Percentiles rank a stretch among this genome's conserved stretches.
These are phyloP conservation scores for Dynastes maya DNA, from an alignment of 2,888 invertebrate genomes.

Conservation along the genomic window DNA sequence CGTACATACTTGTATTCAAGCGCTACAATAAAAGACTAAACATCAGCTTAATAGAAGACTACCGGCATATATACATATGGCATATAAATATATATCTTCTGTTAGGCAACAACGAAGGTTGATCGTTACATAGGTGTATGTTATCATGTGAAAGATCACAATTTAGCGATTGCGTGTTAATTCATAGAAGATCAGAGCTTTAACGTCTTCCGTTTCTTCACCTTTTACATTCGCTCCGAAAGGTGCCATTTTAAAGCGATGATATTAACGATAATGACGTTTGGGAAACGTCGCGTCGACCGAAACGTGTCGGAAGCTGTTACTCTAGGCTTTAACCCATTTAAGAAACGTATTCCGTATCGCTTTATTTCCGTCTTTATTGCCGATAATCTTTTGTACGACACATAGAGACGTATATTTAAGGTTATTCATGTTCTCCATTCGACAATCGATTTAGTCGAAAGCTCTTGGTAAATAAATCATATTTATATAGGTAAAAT, in stretches of 20 bases:
- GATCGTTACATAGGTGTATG: not conserved
- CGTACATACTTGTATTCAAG: not conserved
- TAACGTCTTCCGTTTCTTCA: slow-evolving; percentile 19
- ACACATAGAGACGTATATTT: slow-evolving; percentile 25
- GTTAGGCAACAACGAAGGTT: no score
- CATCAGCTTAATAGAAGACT: not conserved
- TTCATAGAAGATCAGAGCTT: slow-evolving; percentile 16
- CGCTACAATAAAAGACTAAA: not conserved
- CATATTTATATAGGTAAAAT: slow-evolving; percentile 19
- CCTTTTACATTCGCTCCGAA: slow-evolving; percentile 11
- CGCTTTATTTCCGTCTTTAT: slow-evolving; percentile 46
- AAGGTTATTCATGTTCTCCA: slow-evolving; percentile 26
- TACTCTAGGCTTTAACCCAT: slow-evolving; percentile 39
- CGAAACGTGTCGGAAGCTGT: slow-evolving; percentile 41
- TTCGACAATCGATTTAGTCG: slow-evolving; percentile 11
- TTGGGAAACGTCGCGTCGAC: slow-evolving; percentile 32
- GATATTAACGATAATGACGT: slow-evolving; percentile 38
- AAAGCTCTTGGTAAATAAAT: slow-evolving; percentile 21
- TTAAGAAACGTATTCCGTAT: slow-evolving; percentile 42
- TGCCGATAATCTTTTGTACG: slow-evolving; percentile 41
- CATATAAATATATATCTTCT: not conserved
- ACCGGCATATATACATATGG: not conserved
- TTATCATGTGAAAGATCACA: not conserved
- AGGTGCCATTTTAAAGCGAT: slow-evolving; percentile 21
- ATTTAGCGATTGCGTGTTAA: slow-evolving; percentile 24